Conservation (phyloP, 2,888 invertebrate genomes). For the Lepidochitona cinerea region DNA sequence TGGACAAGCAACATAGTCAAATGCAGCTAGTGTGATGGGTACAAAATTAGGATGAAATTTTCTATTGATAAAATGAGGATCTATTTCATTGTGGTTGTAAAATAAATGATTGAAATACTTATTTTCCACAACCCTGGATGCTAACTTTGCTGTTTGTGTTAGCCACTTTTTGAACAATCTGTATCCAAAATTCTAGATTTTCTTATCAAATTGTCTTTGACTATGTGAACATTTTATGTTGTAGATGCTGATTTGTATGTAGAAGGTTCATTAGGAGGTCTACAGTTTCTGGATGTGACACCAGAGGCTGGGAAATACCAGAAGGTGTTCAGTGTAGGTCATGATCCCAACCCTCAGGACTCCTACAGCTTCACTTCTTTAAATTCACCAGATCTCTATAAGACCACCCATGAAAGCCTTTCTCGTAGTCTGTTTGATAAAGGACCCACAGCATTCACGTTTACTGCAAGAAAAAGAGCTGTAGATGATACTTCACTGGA, state of each 20-base stretch:
- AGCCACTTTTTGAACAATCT: no score
- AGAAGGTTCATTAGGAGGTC: constrained; percentile 90
- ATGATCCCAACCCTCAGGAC: constrained; percentile 19
- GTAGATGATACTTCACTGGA: not conserved
- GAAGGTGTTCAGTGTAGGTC: constrained; percentile 76
- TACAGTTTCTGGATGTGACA: constrained; percentile 89
- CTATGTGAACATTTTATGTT: no score
- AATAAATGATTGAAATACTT: no score
- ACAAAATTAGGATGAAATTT: no score
- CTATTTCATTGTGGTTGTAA: no score
- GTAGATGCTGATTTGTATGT: constrained; percentile 77
- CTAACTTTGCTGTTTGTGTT: no score
- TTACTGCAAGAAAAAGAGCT: constrained; percentile 22
- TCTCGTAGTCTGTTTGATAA: constrained; percentile 11
- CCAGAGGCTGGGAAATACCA: constrained; percentile 86
- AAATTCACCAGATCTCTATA: constrained; percentile 67
- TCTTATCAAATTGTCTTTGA: no score
- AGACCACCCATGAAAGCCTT: constrained; percentile 51
- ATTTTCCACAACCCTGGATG: no score
- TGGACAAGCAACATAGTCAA: no score
- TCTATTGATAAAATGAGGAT: no score
- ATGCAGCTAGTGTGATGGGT: no score
- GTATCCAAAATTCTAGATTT: no score
- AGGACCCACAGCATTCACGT: constrained; percentile 38
- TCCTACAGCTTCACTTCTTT: constrained; percentile 8